phyloP scores from a whole-genome alignment of 2,888 invertebrate genomes.

The Biston stratarius region DNA sequence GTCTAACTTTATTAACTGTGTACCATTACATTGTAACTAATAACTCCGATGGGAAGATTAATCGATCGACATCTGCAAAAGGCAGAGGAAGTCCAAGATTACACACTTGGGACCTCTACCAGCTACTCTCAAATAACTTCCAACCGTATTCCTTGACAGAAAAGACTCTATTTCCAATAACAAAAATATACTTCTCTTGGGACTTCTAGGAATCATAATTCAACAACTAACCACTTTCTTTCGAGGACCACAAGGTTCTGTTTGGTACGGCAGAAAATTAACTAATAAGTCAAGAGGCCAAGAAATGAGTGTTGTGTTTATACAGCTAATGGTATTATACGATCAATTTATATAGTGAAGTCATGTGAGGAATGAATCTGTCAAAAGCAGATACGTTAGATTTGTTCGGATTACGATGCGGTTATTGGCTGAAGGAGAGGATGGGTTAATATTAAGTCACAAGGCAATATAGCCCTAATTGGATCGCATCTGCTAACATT shows the following conservation, averaged over 20 bases:
- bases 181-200: slow-evolving; percentile 1
- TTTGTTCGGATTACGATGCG: slow-evolving; percentile 26
- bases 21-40: slow-evolving; percentile 45
- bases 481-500: not conserved
- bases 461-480: slow-evolving; percentile 1
- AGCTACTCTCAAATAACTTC: slow-evolving; percentile 39
- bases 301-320: slow-evolving; percentile 38
- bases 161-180: slow-evolving; percentile 15
- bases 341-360: slow-evolving; percentile 42
- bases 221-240: not conserved
- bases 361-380: slow-evolving; percentile 36
- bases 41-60: slow-evolving; percentile 77
- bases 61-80: slow-evolving; percentile 78
- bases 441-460: slow-evolving; percentile 29
- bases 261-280: not conserved
- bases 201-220: not conserved
- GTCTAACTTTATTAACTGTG: slow-evolving; percentile 2
- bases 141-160: slow-evolving; percentile 40
- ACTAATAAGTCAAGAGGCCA: slow-evolving; percentile 52
- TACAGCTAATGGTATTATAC: slow-evolving; percentile 25
- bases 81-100: slow-evolving; percentile 75
- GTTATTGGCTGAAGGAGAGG: slow-evolving; percentile 17
- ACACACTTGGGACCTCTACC: slow-evolving; percentile 72
- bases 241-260: not conserved
- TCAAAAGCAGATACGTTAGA: slow-evolving; percentile 38